Evolutionary conservation across 2,888 invertebrate species (phyloP).

Genomic region (Thereva unica): DNA sequence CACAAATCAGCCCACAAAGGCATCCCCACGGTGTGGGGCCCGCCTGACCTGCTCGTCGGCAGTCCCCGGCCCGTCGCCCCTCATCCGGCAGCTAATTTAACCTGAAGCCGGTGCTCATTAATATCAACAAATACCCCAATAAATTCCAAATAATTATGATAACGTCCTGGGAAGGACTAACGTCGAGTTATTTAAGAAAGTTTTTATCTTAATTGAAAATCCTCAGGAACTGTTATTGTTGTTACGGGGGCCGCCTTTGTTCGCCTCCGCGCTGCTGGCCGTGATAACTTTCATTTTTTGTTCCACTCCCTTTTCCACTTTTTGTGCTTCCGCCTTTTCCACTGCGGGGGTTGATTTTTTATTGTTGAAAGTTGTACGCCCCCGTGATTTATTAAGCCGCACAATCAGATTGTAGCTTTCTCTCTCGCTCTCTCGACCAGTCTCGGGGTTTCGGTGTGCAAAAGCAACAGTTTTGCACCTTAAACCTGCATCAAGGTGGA

Average conservation of each 20-base stretch:
- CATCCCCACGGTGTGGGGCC: neutral
- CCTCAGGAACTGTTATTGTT: constrained; percentile 3
- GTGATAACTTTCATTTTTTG: neutral
- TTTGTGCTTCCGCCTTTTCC: neutral
- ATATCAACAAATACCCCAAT: constrained; percentile 36
- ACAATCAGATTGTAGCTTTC: constrained; percentile 25
- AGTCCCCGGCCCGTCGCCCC: no score
- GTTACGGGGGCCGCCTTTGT: neutral
- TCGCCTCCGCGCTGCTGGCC: no score
- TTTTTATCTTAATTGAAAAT: constrained; percentile 39
- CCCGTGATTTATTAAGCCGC: constrained; percentile 15
- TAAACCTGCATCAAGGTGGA: neutral
- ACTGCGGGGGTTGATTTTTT: constrained; percentile 20
- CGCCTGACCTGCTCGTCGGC: no score
- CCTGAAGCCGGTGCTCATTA: constrained; percentile 20
- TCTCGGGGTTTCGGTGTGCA: neutral
- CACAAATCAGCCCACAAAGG: neutral
- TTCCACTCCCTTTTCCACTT: neutral
- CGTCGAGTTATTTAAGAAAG: constrained; percentile 20
- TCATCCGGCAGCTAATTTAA: constrained; percentile 12
- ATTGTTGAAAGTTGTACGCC: constrained; percentile 6
- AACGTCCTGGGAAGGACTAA: neutral
- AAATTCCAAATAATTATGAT: constrained; percentile 37
- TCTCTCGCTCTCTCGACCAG: neutral
- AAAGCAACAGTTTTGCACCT: constrained; percentile 23